Evolutionary conservation across 2,797 vertebrate genomes (phyloP).

Genomic region (Sebastes dallii): DNA sequence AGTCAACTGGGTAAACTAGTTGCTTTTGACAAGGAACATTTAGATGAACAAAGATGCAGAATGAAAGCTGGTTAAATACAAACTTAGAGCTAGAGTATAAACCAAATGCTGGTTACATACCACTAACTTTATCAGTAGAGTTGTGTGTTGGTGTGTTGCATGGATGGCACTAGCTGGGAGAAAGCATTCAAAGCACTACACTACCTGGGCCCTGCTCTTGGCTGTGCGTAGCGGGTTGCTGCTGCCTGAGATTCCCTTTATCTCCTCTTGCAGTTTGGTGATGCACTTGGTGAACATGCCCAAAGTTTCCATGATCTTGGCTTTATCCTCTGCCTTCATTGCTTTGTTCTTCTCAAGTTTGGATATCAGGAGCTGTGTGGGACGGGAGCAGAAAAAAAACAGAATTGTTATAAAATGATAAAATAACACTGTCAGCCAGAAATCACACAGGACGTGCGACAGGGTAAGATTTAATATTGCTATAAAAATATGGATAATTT

Average conservation of each 20-base stretch:
- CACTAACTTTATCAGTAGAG: not conserved
- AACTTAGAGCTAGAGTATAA: not conserved
- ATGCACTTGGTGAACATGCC: slow-evolving; percentile 92
- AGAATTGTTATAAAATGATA: not conserved
- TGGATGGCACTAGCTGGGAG: no score
- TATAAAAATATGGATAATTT: not conserved
- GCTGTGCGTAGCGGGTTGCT: slow-evolving; percentile 77
- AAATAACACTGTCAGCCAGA: not conserved
- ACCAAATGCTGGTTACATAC: not conserved
- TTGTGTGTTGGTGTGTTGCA: not conserved
- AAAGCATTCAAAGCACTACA: not conserved
- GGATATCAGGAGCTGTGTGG: slow-evolving; percentile 91
- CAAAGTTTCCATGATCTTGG: slow-evolving; percentile 95
- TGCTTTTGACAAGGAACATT: not conserved
- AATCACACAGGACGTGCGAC: not conserved
- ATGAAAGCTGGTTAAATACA: not conserved
- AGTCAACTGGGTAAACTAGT: not conserved
- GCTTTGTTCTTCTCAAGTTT: slow-evolving; percentile 96
- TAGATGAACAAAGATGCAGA: not conserved
- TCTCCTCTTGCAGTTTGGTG: slow-evolving; percentile 96
- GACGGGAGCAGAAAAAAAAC: not conserved
- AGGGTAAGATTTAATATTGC: not conserved
- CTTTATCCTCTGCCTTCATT: slow-evolving; percentile 95
- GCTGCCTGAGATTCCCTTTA: slow-evolving; percentile 88
- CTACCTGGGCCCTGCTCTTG: slow-evolving; percentile 95